Conservation (phyloP, 2,113 vertebrate genomes). For the Donacobius atricapilla region DNA sequence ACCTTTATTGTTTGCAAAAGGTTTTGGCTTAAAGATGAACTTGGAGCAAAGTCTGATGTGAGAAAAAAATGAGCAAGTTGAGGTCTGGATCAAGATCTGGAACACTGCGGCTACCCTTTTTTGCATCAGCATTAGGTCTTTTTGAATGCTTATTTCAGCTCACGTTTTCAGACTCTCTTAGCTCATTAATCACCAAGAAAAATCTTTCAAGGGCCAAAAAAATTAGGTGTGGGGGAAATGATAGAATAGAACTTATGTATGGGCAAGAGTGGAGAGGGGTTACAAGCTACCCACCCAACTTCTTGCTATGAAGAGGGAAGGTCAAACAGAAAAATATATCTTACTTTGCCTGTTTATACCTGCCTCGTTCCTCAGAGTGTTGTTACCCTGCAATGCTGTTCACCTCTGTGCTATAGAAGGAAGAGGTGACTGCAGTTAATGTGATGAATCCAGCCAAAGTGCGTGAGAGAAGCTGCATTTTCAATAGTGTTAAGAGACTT, state of each 20-base stretch:
- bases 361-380: neutral
- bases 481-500: neutral
- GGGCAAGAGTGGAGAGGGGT: neutral
- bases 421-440: neutral
- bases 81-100: neutral
- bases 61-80: neutral
- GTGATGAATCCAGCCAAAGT: neutral
- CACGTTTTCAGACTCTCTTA: neutral
- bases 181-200: neutral
- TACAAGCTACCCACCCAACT: neutral
- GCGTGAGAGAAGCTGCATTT: neutral
- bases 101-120: neutral
- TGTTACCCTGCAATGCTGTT: neutral
- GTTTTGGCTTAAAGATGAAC: neutral
- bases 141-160: neutral
- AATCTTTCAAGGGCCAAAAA: neutral
- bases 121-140: neutral
- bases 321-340: neutral
- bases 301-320: neutral
- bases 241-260: neutral
- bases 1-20: neutral
- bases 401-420: neutral
- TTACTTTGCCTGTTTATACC: neutral
- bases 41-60: neutral
- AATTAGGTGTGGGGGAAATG: accelerated